Evolutionary conservation across 1,140 invertebrate species (phyloP), one percentile per base, ranked within the genome.

Genomic region (Schlechtendalia chinensis): DNA sequence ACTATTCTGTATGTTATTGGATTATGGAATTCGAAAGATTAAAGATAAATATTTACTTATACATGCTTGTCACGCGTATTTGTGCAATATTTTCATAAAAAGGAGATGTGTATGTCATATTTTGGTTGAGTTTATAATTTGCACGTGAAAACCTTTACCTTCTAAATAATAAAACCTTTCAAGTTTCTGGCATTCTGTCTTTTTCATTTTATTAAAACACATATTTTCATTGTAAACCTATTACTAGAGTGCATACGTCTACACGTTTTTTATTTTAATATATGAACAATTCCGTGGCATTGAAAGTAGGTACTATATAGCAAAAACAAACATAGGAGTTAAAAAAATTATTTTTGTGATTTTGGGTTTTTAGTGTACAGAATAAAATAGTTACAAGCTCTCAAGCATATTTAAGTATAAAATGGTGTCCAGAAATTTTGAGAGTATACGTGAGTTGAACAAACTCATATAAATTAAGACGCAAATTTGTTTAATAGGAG

Each of bases 1-100:
- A 24, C 11, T 67, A 3, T 22, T 12, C n/a, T 39, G 32, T 1
- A 8, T 4, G 47, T 50, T 16, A 19, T 14, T 17, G 19, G 1
- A 11, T 65, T 17, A n/a, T 65, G 39, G 39, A 29, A 19, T 45
- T 47, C n/a, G 32, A 24, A 22, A 32, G n/a, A 67, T 67, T 67
- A 67, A 45, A 67, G 45, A 67, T 67, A 67, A 67, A 67, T 67
- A 45, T 47, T 8, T 67, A 63, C 11, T 45, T 19, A 54, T 22
- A 8, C 6, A 56, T 5, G 54, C 32, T 3, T 39, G 32, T 8
- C 8, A 39, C 8, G 32, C 8, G 32, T 39, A 3, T 39, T 32
- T 12, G 19, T 65, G 19, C 27, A 5, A 65, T 32, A 39, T n/a
- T 65, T 14, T 11, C 10, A 22, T 4, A 5, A 16, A n/a, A 45